These are phyloP conservation scores for Euwallacea fornicatus DNA, from an alignment of 1,140 invertebrate genomes.

Conservation along the genomic window DNA sequence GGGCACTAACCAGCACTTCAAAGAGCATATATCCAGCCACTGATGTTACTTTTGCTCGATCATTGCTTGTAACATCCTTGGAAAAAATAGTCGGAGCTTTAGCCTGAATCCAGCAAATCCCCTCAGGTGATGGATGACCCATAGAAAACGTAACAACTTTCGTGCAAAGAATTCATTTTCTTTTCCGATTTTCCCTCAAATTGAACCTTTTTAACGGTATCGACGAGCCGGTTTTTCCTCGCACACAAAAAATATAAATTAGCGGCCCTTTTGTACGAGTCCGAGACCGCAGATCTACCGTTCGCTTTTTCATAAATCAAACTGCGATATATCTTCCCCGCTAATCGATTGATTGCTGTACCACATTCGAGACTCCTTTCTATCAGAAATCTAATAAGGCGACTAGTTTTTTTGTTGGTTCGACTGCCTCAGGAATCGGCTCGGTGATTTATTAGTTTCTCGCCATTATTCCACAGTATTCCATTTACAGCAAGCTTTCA, in stretches of 20 bases:
- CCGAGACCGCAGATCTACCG: neutral
- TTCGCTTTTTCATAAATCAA: slow-evolving; percentile 23
- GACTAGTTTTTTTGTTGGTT: slow-evolving; percentile 9
- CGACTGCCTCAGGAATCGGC: neutral
- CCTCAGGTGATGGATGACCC: slow-evolving; percentile 15
- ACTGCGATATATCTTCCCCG: slow-evolving; percentile 20
- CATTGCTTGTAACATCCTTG: neutral
- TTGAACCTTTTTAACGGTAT: slow-evolving; percentile 19
- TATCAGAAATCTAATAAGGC: slow-evolving; percentile 17
- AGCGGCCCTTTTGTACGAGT: slow-evolving; percentile 20
- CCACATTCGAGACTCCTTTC: slow-evolving; percentile 13
- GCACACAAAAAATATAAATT: slow-evolving; percentile 21
- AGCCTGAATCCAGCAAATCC: slow-evolving; percentile 2
- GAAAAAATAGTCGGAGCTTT: neutral
- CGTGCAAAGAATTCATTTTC: slow-evolving; percentile 23
- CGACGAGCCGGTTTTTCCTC: neutral
- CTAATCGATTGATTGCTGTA: slow-evolving; percentile 26
- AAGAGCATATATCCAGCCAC: too few species aligned
- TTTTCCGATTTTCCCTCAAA: slow-evolving; percentile 21
- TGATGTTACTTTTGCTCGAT: too few species aligned
- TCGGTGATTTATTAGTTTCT: slow-evolving; percentile 7
- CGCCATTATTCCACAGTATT: too few species aligned
- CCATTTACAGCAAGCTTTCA: too few species aligned
- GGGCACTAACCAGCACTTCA: too few species aligned
- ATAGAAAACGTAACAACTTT: slow-evolving; percentile 26